Conservation (phyloP, 2,113 vertebrate species). For the Baryphthengus martii region DNA sequence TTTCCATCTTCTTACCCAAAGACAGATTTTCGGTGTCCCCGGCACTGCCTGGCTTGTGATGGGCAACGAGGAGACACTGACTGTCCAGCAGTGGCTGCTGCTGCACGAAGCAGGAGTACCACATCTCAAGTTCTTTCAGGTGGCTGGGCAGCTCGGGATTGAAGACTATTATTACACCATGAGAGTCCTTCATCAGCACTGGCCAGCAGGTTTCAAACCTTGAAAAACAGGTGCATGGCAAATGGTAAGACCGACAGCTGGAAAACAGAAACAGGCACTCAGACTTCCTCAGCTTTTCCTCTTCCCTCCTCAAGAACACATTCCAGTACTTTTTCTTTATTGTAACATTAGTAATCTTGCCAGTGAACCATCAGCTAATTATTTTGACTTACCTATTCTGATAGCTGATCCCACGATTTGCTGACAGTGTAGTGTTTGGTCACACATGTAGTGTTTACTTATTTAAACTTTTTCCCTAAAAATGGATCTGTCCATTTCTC, state of each 20-base stretch:
- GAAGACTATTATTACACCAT: slow-evolving; percentile 90
- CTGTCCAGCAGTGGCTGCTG: slow-evolving; percentile 83
- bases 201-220: slow-evolving; percentile 98
- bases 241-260: not conserved
- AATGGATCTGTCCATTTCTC: not conserved
- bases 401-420: not conserved
- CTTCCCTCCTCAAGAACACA: not conserved
- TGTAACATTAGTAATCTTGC: not conserved
- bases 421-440: not conserved
- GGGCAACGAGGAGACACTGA: slow-evolving; percentile 92
- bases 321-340: not conserved
- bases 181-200: slow-evolving; percentile 88
- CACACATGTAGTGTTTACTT: too few species aligned
- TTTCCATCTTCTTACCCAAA: slow-evolving; percentile 79
- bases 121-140: slow-evolving; percentile 88
- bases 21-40: slow-evolving; percentile 67
- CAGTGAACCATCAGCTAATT: not conserved
- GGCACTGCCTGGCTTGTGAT: slow-evolving; percentile 87
- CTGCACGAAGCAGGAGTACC: slow-evolving; percentile 88
- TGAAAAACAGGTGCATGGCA: not conserved
- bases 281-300: not conserved
- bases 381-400: not conserved
- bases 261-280: not conserved
- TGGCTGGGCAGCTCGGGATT: slow-evolving; percentile 89
- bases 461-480: not conserved